These are phyloP conservation scores for Abscondita cerata DNA, from an alignment of 2,888 invertebrate genomes.

Conservation along the genomic window DNA sequence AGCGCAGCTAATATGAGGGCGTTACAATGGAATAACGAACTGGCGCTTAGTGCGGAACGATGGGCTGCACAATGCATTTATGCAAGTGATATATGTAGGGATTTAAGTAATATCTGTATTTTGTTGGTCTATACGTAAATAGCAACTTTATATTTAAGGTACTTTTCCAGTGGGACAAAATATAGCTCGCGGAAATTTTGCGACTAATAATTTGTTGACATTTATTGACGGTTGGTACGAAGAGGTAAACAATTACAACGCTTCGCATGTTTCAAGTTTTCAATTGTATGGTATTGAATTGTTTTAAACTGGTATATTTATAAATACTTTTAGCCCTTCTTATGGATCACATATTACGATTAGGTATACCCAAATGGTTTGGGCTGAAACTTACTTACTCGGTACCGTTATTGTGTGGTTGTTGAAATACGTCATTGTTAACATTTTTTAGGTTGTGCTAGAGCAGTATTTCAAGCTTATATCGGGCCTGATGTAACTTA, in stretches of 20 bases:
- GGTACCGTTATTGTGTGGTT: too few species aligned
- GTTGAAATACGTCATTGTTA: neutral
- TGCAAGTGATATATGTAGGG: conserved; percentile 55
- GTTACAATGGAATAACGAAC: conserved; percentile 57
- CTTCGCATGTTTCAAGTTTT: conserved; percentile 39
- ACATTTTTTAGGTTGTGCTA: conserved; percentile 50
- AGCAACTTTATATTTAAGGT: conserved; percentile 40
- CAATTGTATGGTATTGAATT: conserved; percentile 33
- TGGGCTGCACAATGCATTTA: conserved; percentile 59
- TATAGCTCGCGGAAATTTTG: conserved; percentile 51
- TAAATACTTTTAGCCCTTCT: conserved; percentile 26
- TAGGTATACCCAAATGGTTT: conserved; percentile 51
- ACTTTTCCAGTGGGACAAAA: conserved; percentile 59
- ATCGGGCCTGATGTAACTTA: conserved; percentile 42
- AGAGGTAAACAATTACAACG: conserved; percentile 50
- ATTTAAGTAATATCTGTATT: too few species aligned
- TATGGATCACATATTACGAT: conserved; percentile 18
- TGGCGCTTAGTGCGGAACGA: conserved; percentile 56
- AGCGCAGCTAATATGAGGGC: conserved; percentile 54
- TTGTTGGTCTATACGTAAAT: conserved; percentile 21
- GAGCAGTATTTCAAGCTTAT: conserved; percentile 49
- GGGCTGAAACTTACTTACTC: conserved; percentile 52
- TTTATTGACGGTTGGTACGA: conserved; percentile 55
- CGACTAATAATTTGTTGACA: conserved; percentile 47
- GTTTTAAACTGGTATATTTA: neutral